Base-by-base conservation (phyloP, 2,113 vertebrate genomes). In the Larimichthys crocea region DNA sequence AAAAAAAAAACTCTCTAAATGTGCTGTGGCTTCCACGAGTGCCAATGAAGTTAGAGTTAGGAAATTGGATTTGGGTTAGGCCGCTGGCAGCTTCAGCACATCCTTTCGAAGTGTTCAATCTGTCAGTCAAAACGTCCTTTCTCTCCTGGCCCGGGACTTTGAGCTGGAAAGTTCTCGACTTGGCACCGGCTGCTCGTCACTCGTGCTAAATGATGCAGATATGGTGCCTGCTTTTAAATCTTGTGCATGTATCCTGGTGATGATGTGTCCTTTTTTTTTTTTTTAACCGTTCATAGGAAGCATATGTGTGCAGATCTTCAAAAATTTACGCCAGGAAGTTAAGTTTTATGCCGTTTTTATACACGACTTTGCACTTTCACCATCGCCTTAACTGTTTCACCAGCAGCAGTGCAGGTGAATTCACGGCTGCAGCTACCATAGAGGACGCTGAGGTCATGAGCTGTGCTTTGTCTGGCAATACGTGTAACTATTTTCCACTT, bases 11-110 rank as follows among this genome's bases (percentile, higher is more conserved):
- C 31, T 35, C 24, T 29, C 55, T 67, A 50, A 78, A 79, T 82
- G 74, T 59, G 60, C 73, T 61, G 81, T 10, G 77, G 82, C 75
- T 85, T 85, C 79, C 85, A n/a, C 64, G 77, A 86, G 76, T 76
- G 81, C 84, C 83, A 86, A 50, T 73, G 70, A 82, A 78, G 79
- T 90, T 86, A 69, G 72, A 81, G 80, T 78, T 65, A 70, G 85
- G 85, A 86, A 86, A 87, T 88, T 84, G 78, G 76, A 92, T 88
- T 90, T 88, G 74, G 83, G 76, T 78, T 82, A 62, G 50, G 61
- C 57, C 19, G 16, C 79, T 83, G 85, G 49, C 80, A 82, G 72
- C 53, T 63, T 60, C 49, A 56, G 26, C 59, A 48, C 64, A 78
- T 77, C 85, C 53, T 70, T 46, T 73, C 16, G 14, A 76, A 76